phyloP scores from a whole-genome alignment of 2,797 vertebrate genomes.

The Tarsius wallacei region DNA sequence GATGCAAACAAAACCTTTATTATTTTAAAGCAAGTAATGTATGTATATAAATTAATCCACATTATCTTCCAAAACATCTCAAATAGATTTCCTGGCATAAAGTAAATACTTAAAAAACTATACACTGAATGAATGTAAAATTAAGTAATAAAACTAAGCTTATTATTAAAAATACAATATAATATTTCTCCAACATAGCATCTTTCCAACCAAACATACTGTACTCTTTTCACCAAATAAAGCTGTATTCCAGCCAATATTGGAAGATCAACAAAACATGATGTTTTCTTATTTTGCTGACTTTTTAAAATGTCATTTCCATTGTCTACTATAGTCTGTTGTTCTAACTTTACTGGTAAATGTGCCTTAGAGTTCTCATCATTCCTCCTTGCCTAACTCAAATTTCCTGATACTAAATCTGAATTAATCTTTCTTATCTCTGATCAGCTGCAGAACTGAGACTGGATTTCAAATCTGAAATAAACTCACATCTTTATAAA shows the following conservation, averaged over 20 bases:
- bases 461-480: neutral
- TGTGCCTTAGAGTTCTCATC: neutral
- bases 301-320: conserved; percentile 19
- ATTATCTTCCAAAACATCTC: neutral
- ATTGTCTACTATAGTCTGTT: neutral
- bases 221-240: neutral
- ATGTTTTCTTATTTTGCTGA: neutral
- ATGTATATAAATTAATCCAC: neutral
- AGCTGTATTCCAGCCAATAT: neutral
- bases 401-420: neutral
- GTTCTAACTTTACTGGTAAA: neutral
- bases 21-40: neutral
- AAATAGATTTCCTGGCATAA: neutral
- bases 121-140: neutral
- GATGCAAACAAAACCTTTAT: neutral
- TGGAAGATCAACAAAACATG: neutral
- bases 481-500: neutral
- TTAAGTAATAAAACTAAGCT: neutral
- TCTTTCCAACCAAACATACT: neutral
- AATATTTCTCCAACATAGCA: neutral
- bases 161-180: conserved; percentile 35
- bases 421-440: neutral
- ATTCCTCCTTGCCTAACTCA: neutral
- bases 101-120: neutral
- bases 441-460: neutral